A percentile compares a stretch with the other conserved stretches of the same genome.
phyloP scores from a whole-genome alignment of 1,140 invertebrate genomes.

The Bombus cullumanus region DNA sequence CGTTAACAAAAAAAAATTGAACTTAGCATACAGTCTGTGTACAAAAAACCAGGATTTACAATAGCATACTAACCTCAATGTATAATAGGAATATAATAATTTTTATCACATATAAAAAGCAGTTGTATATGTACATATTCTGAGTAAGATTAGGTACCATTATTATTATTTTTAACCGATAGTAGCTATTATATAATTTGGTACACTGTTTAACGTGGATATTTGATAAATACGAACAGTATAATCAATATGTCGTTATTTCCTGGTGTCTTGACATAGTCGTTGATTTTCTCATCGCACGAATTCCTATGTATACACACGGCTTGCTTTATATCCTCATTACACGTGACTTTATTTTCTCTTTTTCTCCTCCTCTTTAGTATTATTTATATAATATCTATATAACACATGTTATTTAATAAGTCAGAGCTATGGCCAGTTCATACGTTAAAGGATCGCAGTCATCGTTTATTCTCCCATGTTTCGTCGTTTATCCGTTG shows the following conservation, averaged over 20 bases:
- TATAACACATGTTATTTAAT: constrained; percentile 75
- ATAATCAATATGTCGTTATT: constrained; percentile 67
- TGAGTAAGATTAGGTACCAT: constrained; percentile 78
- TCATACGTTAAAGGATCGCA: constrained; percentile 61
- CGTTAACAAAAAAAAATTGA: constrained; percentile 72
- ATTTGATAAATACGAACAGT: constrained; percentile 71
- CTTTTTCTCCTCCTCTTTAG: constrained; percentile 43
- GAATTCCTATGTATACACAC: constrained; percentile 67
- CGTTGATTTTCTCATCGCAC: constrained; percentile 58
- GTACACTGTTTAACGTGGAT: constrained; percentile 69
- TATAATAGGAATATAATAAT: constrained; percentile 80
- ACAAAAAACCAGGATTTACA: constrained; percentile 81
- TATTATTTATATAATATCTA: constrained; percentile 71
- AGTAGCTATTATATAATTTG: constrained; percentile 75
- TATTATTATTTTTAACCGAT: constrained; percentile 67
- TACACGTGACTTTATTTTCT: constrained; percentile 58
- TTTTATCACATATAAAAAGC: constrained; percentile 82
- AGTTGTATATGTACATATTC: constrained; percentile 79
- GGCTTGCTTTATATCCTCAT: constrained; percentile 50
- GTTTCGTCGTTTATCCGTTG: constrained; percentile 22
- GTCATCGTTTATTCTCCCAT: not conserved
- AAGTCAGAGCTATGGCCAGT: constrained; percentile 74
- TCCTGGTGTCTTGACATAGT: constrained; percentile 68
- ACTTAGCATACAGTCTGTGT: constrained; percentile 76
- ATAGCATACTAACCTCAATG: constrained; percentile 75